Base-by-base conservation (phyloP, 1,140 invertebrate species). In the Aplysia californica region DNA sequence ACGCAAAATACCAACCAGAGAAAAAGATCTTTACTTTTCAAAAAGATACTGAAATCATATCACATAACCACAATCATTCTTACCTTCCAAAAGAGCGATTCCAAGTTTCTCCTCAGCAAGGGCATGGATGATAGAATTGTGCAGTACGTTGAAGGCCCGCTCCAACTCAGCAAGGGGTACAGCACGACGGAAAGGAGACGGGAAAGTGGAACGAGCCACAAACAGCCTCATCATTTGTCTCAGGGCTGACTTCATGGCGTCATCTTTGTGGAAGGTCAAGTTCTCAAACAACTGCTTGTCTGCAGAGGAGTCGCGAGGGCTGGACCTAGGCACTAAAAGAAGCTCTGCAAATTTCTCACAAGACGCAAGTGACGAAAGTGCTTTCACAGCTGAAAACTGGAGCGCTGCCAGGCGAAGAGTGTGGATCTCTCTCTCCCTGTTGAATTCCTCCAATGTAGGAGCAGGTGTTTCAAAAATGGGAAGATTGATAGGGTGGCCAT, bases 371-470 rank as follows among this genome's bases (percentile, higher is more conserved):
- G 87, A 85, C 67, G 89, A 85, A 21, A 94, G 80, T 5, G 91
- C 86, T 85, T 93, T 93, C 74, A 94, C 83, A 36, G 93, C 91
- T 36, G 91, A 89, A 74, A 92, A 90, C 80, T 93, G 92, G 41
- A 93, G 81, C n/a, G 81, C 79, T 21, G 82, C 80, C 64, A 83
- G 79, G 58, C 84, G 81, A 2, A 87, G 58, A n/a, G 77, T 73
- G 55, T 79, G 78, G 0, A 83, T 64, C 75, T 87, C 83, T 56
- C 79, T 79, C 31, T 75, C 72, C 31, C 33, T 18, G 61, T 75
- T 75, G 10, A 75, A 26, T 26, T 66, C 61, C 31, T 72, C 70
- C 35, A 55, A 20, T 21, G 0, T 72, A 38, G 61, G 1, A 59
- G 6, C 2, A 31, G 68, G 10, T 18, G 50, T n/a, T 3, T 69